Conservation (phyloP, 1,140 invertebrate species). For the Drosophila teissieri region DNA sequence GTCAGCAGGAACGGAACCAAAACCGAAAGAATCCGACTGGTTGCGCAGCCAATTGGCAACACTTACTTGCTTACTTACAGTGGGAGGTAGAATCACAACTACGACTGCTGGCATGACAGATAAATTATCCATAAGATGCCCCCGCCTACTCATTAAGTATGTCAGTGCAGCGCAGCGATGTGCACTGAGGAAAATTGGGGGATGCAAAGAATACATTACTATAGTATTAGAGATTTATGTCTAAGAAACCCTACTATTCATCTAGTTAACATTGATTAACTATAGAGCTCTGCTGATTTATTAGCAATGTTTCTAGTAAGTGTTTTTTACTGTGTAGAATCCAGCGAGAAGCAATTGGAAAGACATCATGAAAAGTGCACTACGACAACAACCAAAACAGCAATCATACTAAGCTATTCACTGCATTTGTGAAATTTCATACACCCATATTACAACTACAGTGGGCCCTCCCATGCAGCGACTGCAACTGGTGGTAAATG, state of each 20-base stretch:
- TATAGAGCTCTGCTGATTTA: too few species aligned
- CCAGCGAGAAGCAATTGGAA: conserved; percentile 31
- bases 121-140: conserved; percentile 68
- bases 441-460: conserved; percentile 29
- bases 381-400: conserved; percentile 11
- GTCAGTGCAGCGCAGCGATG: conserved; percentile 41
- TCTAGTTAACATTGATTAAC: too few species aligned
- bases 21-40: conserved; percentile 27
- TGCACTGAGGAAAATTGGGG: not conserved
- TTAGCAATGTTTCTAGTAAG: too few species aligned
- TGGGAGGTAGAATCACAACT: conserved; percentile 17
- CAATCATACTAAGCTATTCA: conserved; percentile 28
- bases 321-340: conserved; percentile 9
- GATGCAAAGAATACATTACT: not conserved
- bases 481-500: not conserved
- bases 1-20: conserved; percentile 41
- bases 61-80: conserved; percentile 1
- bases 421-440: conserved; percentile 23
- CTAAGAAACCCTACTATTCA: too few species aligned
- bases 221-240: too few species aligned
- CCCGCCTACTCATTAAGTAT: conserved; percentile 65
- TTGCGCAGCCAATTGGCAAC: conserved; percentile 29
- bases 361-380: conserved; percentile 34
- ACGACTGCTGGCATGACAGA: conserved; percentile 26
- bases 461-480: conserved; percentile 5